These are phyloP conservation scores for Helleia helle DNA, from an alignment of 2,888 invertebrate species.

Conservation along the genomic window DNA sequence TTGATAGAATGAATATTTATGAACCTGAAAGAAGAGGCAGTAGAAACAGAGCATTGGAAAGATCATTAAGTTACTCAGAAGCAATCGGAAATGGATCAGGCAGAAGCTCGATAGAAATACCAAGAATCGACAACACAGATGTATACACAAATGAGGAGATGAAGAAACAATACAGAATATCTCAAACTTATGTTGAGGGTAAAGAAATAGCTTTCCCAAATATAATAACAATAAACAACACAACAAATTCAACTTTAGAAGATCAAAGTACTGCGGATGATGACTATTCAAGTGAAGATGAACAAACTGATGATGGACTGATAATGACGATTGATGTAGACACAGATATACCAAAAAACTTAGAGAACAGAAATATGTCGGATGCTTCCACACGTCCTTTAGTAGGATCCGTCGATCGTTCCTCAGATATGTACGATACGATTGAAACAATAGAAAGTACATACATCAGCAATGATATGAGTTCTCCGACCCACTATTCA, in stretches of 20 bases:
- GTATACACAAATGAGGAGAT: slow-evolving; percentile 60
- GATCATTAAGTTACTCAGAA: slow-evolving; percentile 60
- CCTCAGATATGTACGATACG: slow-evolving; percentile 44
- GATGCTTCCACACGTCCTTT: slow-evolving; percentile 41
- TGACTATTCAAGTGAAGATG: slow-evolving; percentile 51
- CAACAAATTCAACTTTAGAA: slow-evolving; percentile 28
- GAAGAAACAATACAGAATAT: slow-evolving; percentile 57
- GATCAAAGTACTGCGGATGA: slow-evolving; percentile 20
- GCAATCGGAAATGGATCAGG: slow-evolving; percentile 52
- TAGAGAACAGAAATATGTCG: slow-evolving; percentile 38
- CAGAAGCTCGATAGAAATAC: slow-evolving; percentile 57
- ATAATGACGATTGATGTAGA: slow-evolving; percentile 58
- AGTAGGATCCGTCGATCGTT: slow-evolving; percentile 29
- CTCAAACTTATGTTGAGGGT: slow-evolving; percentile 61
- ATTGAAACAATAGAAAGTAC: slow-evolving; percentile 40
- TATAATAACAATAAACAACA: slow-evolving; percentile 30
- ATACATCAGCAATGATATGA: slow-evolving; percentile 32
- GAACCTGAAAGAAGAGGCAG: slow-evolving; percentile 36
- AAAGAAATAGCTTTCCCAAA: slow-evolving; percentile 52
- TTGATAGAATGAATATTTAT: slow-evolving; percentile 17
- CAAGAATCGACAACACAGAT: slow-evolving; percentile 48
- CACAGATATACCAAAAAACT: slow-evolving; percentile 34
- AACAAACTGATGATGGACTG: slow-evolving; percentile 38
- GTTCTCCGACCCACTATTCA: slow-evolving; percentile 34
- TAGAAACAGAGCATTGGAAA: slow-evolving; percentile 41